A percentile compares a stretch with the other conserved stretches of the same genome.
Conservation (phyloP, 2,113 vertebrate species). For the Stegostoma tigrinum region DNA sequence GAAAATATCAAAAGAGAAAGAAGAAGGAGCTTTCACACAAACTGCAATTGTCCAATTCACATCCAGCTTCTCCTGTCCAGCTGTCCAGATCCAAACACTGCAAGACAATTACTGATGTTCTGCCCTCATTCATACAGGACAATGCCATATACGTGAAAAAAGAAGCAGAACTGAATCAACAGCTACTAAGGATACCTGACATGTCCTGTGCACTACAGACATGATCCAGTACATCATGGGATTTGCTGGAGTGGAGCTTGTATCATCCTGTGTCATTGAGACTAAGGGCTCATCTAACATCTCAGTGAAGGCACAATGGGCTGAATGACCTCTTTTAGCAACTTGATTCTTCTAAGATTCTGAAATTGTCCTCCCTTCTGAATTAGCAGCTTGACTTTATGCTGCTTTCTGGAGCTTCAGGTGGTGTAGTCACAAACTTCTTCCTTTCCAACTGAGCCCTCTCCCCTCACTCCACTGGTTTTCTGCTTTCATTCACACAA, state of each 20-base stretch:
- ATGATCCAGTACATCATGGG: background rate
- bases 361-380: background rate
- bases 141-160: background rate
- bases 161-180: background rate
- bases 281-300: background rate
- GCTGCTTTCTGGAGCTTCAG: background rate
- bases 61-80: no score
- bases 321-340: no score
- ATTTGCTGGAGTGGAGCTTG: background rate
- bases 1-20: background rate
- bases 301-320: no score
- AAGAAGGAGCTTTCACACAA: background rate
- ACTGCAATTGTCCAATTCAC: background rate
- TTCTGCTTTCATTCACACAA: background rate
- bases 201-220: background rate
- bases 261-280: background rate
- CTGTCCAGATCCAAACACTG: background rate
- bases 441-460: background rate
- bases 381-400: background rate
- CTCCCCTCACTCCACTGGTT: background rate
- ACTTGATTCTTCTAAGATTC: no score
- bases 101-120: background rate
- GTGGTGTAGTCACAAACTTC: background rate
- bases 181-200: background rate
- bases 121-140: background rate